A percentile compares a stretch with the other conserved stretches of the same genome.
Evolutionary conservation across 2,113 vertebrate species (phyloP).

Genomic region (Pandion haliaetus): DNA sequence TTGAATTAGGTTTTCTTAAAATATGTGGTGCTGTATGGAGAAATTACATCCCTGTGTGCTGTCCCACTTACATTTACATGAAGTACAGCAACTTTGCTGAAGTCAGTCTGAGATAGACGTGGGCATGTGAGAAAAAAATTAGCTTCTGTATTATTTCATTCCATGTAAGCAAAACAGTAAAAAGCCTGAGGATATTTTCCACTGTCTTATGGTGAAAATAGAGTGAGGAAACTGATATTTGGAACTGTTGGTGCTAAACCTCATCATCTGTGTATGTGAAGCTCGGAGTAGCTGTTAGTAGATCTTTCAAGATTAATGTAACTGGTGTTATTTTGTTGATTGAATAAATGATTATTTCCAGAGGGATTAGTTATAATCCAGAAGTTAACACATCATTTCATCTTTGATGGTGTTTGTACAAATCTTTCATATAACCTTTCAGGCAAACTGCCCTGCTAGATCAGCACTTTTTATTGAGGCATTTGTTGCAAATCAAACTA

Average conservation of each 20-base stretch:
- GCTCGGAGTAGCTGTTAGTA: not conserved
- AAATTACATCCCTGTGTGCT: not conserved
- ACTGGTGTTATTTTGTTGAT: slow-evolving; percentile 24
- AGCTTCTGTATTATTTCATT: not conserved
- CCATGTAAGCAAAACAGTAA: not conserved
- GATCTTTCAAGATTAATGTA: slow-evolving; percentile 28
- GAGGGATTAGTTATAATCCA: slow-evolving; percentile 40
- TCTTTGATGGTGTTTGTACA: not conserved
- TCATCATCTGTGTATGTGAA: not conserved
- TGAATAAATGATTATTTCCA: slow-evolving; percentile 59
- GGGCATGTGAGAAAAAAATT: not conserved
- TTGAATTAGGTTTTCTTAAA: not conserved
- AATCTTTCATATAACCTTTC: not conserved
- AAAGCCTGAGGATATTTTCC: not conserved
- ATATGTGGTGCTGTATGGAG: not conserved
- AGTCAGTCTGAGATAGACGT: not conserved
- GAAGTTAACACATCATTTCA: slow-evolving; percentile 26
- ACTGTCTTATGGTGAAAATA: not conserved
- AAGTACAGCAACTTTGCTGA: not conserved
- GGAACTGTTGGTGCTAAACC: not conserved
- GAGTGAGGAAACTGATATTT: not conserved
- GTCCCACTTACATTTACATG: not conserved
- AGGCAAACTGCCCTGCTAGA: not conserved
- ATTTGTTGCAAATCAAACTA: not conserved
- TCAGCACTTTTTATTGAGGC: slow-evolving; percentile 5